Percentiles rank a stretch among this genome's conserved stretches.
Conservation (phyloP, 2,888 invertebrate species). For the Pammene fasciana region DNA sequence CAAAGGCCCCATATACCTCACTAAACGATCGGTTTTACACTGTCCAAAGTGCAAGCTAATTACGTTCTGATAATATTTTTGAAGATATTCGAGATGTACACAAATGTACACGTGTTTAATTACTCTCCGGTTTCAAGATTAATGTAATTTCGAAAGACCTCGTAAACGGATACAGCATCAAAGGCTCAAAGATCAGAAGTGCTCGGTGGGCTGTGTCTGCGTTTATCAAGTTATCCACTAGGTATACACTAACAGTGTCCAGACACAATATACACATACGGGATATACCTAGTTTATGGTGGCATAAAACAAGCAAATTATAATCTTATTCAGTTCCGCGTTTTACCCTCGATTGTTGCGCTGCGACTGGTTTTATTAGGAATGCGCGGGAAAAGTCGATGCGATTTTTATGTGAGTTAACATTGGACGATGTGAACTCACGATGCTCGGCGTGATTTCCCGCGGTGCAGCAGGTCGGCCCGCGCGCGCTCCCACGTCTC, state of each 20-base stretch:
- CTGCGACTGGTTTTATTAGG: constrained; percentile 46
- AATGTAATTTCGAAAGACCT: constrained; percentile 54
- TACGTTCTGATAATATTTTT: constrained; percentile 7
- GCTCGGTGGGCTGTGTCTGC: constrained; percentile 47
- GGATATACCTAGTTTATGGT: constrained; percentile 46
- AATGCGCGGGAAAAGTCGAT: constrained; percentile 44
- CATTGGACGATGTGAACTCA: constrained; percentile 61
- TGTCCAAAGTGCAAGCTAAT: neutral
- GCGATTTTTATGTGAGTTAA: constrained; percentile 49
- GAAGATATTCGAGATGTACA: constrained; percentile 27
- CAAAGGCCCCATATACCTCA: neutral
- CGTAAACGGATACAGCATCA: constrained; percentile 63
- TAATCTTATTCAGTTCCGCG: constrained; percentile 50
- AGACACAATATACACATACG: too few species aligned
- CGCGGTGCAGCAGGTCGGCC: constrained; percentile 64
- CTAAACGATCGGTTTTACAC: neutral
- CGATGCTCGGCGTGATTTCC: constrained; percentile 62
- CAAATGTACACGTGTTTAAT: constrained; percentile 38
- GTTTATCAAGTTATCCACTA: constrained; percentile 52
- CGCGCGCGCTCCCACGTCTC: constrained; percentile 74
- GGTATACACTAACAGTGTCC: constrained; percentile 45
- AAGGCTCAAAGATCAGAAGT: constrained; percentile 46
- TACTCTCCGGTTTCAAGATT: constrained; percentile 44
- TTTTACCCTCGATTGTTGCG: constrained; percentile 41
- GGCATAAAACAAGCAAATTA: constrained; percentile 48